Conservation (phyloP, 2,797 vertebrate genomes). For the Notamacropus eugenii region DNA sequence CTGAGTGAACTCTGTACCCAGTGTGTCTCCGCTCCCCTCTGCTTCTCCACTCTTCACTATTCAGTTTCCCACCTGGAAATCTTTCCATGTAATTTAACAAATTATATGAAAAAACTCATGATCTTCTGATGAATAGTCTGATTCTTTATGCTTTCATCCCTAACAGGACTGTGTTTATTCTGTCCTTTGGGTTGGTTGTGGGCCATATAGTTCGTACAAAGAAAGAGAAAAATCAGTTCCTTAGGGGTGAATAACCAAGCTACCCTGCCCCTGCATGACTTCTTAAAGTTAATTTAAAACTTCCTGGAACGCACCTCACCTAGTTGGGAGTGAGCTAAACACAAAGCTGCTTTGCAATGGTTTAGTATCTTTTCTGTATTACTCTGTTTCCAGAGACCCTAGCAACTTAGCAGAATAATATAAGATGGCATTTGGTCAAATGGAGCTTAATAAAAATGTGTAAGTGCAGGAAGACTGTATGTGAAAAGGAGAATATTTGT, state of each 20-base stretch:
- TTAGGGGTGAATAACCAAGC: not conserved
- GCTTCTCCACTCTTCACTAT: not conserved
- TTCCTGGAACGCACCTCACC: not conserved
- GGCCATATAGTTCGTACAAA: not conserved
- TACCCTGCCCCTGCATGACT: not conserved
- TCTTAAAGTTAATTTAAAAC: not conserved
- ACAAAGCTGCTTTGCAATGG: not conserved
- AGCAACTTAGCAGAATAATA: constrained; percentile 11
- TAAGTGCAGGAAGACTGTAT: not conserved
- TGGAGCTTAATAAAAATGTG: not conserved
- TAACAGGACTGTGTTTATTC: constrained; percentile 1
- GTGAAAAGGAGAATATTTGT: not conserved
- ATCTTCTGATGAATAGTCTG: not conserved
- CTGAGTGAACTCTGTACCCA: not conserved
- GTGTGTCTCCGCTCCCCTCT: not conserved
- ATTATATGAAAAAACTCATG: not conserved
- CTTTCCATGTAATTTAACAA: constrained; percentile 21
- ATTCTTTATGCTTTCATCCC: constrained; percentile 23
- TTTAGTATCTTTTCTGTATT: not conserved
- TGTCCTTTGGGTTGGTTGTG: constrained; percentile 5
- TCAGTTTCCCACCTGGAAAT: constrained; percentile 20
- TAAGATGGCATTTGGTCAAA: not conserved
- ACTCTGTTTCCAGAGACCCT: constrained; percentile 1
- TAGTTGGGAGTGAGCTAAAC: not conserved
- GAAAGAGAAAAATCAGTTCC: not conserved